These are phyloP conservation scores for Motacilla tschutschensis DNA, from an alignment of 2,113 vertebrate species.

Conservation along the genomic window DNA sequence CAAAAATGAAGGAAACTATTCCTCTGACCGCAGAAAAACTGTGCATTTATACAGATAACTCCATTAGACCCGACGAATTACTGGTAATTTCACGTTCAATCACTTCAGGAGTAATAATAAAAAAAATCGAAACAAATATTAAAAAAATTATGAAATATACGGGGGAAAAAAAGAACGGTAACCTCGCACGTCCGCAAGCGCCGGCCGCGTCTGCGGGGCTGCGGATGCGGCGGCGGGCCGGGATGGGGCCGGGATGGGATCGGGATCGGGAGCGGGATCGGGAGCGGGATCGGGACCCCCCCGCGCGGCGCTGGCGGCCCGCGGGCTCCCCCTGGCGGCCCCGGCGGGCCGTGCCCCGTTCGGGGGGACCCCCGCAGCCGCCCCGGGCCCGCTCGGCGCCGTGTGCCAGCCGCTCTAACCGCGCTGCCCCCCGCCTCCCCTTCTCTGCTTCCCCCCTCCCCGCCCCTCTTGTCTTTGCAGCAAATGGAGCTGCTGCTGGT, in stretches of 20 bases:
- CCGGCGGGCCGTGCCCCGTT: not conserved
- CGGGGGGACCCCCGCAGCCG: not conserved
- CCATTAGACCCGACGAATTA: slow-evolving; percentile 88
- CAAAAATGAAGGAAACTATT: slow-evolving; percentile 98
- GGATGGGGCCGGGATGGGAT: not conserved
- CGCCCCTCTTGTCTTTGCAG: slow-evolving; percentile 70
- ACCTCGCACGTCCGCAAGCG: not conserved
- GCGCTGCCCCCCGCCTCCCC: not conserved
- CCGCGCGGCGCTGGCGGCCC: not conserved
- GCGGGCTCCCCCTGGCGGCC: not conserved
- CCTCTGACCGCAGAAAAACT: slow-evolving; percentile 94
- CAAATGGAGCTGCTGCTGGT: slow-evolving; percentile 96
- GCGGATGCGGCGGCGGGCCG: not conserved
- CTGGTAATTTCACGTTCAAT: slow-evolving; percentile 82
- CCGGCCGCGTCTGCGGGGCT: not conserved
- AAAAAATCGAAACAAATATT: not conserved
- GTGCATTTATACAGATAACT: slow-evolving; percentile 97
- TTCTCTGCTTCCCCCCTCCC: not conserved
- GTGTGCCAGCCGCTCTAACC: slow-evolving; percentile 9
- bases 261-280: not conserved
- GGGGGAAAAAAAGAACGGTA: no score
- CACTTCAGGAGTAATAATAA: not conserved
- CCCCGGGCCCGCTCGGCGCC: not conserved
- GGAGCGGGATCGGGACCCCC: not conserved
- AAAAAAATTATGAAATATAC: not conserved